These are phyloP conservation scores for Paracentrotus lividus DNA, from an alignment of 53 echinoderm and acorn worm species.

Conservation along the genomic window DNA sequence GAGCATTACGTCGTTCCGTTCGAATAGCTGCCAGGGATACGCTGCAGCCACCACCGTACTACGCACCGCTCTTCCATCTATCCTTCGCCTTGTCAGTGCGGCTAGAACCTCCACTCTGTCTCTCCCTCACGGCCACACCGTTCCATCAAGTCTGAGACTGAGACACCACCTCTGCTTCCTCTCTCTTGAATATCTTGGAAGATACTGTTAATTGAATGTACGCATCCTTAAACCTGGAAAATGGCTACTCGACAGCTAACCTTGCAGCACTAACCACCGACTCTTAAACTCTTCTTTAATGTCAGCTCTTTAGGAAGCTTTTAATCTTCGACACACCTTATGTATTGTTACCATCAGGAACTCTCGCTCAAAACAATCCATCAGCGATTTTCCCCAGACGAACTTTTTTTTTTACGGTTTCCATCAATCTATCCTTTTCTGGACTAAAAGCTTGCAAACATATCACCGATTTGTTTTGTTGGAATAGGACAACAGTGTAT, in stretches of 20 bases:
- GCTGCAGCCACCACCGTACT: no score
- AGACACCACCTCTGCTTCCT: neutral
- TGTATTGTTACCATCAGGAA: neutral
- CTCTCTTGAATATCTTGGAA: constrained; percentile 9
- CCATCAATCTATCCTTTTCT: neutral
- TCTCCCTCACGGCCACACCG: neutral
- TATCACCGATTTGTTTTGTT: neutral
- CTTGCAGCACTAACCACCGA: neutral
- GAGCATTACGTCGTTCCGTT: neutral
- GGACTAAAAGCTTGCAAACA: neutral
- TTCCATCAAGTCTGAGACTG: neutral
- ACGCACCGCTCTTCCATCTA: constrained; percentile 2
- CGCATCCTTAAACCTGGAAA: neutral
- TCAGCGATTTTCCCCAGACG: neutral
- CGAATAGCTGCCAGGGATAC: constrained; percentile 8
- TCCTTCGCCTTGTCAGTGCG: neutral
- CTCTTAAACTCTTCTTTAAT: neutral
- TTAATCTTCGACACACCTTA: neutral
- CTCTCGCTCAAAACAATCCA: neutral
- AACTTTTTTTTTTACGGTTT: neutral
- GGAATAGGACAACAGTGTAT: neutral
- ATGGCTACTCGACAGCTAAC: neutral
- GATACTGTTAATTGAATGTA: neutral
- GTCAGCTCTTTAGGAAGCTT: neutral
- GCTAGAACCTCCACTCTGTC: neutral